Evolutionary conservation across 2,113 vertebrate species (phyloP).

Genomic region (Orycteropus afer): DNA sequence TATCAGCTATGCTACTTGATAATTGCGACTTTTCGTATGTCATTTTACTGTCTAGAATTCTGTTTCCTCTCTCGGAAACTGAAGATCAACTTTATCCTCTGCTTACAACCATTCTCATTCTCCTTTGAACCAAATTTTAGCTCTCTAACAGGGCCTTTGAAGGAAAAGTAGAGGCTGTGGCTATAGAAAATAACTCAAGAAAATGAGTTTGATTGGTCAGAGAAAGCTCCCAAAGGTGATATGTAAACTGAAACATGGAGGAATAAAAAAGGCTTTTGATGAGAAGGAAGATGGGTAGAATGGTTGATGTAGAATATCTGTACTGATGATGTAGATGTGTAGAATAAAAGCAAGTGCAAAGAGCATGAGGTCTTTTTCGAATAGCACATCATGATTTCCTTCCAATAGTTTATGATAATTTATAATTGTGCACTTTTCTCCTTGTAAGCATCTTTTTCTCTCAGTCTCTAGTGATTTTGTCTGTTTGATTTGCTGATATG

Average conservation of each 20-base stretch:
- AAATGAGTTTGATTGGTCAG: not conserved
- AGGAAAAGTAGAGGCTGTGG: not conserved
- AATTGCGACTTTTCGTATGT: not conserved
- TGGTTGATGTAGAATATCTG: no score
- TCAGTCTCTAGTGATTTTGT: not conserved
- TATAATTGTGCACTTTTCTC: not conserved
- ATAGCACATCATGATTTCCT: not conserved
- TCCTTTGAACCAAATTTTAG: not conserved
- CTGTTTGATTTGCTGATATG: not conserved
- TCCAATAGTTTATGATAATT: not conserved
- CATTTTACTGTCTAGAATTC: not conserved
- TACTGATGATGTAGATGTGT: no score
- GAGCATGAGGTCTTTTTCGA: accelerated
- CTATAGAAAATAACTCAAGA: not conserved
- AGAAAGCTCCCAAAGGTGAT: not conserved
- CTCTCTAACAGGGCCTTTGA: not conserved
- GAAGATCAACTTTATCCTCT: not conserved
- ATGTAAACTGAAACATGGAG: not conserved
- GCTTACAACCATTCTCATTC: not conserved
- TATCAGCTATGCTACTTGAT: not conserved
- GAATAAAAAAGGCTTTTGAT: not conserved
- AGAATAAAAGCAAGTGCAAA: accelerated
- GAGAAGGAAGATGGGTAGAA: not conserved
- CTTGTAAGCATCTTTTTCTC: not conserved
- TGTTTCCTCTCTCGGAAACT: not conserved